Evolutionary conservation across 2,888 invertebrate species (phyloP), one percentile per base, ranked within the genome.

Genomic region (Dugesia japonica): DNA sequence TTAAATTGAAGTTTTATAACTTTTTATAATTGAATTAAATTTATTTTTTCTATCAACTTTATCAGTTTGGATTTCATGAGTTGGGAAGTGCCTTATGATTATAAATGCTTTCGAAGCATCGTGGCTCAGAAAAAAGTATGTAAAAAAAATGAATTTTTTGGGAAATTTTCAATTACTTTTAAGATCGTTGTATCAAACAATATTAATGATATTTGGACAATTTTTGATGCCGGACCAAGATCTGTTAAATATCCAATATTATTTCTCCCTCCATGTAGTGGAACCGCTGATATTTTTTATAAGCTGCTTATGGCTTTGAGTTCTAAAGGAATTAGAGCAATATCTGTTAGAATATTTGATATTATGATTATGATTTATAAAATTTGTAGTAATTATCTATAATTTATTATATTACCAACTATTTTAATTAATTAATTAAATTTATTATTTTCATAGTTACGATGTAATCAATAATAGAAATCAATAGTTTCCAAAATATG

Each of bases 221-320:
- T 92, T 78, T 92, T 91, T 83, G 92, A 93, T 83, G 90, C 91
- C 77, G 92, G 91, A 28, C 92, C 92, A 9, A 89, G 89, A 83
- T 88, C 88, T 75, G 88, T 92, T 0, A 88, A 87, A 78, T 90
- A 90, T 81, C 92, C 92, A 0, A 82, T 93, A 42, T 86, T 92
- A 80, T 92, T 91, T 85, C 87, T 92, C 79, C 92, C 92, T 9
- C 91, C 92, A 26, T 91, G 91, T 0, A 91, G 91, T 80, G 92
- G 92, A 0, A 90, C 91, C 15, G 91, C 92, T 9, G 92, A 92
- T 85, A 88, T 92, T 74, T 92, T 89, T 86, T 93, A 89, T 83
- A 89, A 89, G 82, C 92, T 92, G 86, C 88, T 92, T 28, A 86
- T 92, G 81, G 88, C 90, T 0, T 86, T 93, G 17, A 88, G 91